Conservation (phyloP, 2,797 vertebrate species). For the Semotilus atromaculatus region DNA sequence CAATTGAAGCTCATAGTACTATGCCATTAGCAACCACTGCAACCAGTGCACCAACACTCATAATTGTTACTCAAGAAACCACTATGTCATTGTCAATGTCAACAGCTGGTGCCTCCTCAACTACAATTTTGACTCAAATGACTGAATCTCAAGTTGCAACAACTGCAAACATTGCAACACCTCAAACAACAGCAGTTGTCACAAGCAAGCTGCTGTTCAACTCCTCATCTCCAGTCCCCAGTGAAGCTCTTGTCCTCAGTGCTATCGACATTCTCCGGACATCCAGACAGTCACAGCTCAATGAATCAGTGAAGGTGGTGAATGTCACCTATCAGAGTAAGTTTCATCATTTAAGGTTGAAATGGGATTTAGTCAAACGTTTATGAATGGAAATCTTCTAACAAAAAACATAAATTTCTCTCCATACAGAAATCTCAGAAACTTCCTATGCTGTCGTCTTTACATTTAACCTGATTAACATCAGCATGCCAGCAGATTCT, state of each 20-base stretch:
- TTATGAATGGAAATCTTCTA: no score
- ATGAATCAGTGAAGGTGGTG: background rate
- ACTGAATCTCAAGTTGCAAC: background rate
- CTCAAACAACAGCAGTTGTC: background rate
- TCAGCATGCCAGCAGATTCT: background rate
- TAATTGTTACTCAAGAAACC: background rate
- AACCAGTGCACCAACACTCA: background rate
- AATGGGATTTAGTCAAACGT: no score
- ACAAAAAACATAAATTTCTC: background rate
- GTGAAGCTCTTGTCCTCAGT: constrained; percentile 20
- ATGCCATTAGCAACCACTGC: background rate
- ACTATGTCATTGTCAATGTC: background rate
- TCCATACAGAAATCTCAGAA: constrained; percentile 20
- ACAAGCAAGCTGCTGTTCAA: constrained; percentile 19
- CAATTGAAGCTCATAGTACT: background rate
- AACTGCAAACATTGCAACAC: background rate
- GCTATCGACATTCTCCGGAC: background rate
- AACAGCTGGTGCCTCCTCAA: background rate
- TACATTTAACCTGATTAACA: background rate
- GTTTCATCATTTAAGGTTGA: no score
- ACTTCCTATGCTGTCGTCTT: background rate
- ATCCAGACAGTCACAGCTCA: background rate
- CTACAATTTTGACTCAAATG: background rate
- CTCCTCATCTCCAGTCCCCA: constrained; percentile 36
- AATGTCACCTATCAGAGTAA: constrained; percentile 38